A percentile compares a stretch with the other conserved stretches of the same genome.
Conservation (phyloP, 1,140 invertebrate genomes). For the Heliconius hermathena region DNA sequence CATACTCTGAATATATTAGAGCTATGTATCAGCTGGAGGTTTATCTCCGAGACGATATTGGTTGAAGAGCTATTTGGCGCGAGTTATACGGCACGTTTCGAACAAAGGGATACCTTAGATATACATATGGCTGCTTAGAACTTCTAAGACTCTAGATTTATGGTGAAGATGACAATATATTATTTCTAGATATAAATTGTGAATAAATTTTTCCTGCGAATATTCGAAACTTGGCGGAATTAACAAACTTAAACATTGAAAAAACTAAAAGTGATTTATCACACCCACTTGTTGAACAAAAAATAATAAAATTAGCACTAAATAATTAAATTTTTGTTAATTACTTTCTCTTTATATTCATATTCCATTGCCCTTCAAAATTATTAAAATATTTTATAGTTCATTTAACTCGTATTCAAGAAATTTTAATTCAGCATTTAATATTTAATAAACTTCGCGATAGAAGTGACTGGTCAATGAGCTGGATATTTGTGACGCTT, state of each 20-base stretch:
- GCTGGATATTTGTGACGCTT: not conserved
- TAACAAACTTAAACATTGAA: not conserved
- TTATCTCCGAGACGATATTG: conserved; percentile 35
- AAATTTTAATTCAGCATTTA: not conserved
- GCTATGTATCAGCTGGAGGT: conserved; percentile 38
- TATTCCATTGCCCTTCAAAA: not conserved
- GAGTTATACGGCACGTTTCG: conserved; percentile 11
- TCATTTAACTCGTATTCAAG: conserved; percentile 9
- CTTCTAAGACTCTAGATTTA: not conserved
- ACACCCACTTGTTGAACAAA: not conserved
- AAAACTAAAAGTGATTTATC: not conserved
- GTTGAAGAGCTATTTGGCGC: conserved; percentile 22
- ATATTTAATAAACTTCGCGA: not conserved
- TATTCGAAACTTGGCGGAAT: not conserved
- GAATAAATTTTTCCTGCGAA: not conserved
- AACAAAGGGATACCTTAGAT: conserved; percentile 24
- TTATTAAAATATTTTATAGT: conserved; percentile 8
- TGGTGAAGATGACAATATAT: not conserved
- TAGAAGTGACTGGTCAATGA: not conserved
- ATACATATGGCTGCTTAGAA: conserved; percentile 10
- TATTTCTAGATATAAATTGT: not conserved
- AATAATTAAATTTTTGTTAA: conserved; percentile 7
- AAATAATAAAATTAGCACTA: not conserved
- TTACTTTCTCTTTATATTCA: conserved; percentile 7
- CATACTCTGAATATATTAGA: conserved; percentile 57